A percentile compares a stretch with the other conserved stretches of the same genome.
These are phyloP conservation scores for Luffia ferchaultella DNA, from an alignment of 2,888 invertebrate species.

Conservation along the genomic window DNA sequence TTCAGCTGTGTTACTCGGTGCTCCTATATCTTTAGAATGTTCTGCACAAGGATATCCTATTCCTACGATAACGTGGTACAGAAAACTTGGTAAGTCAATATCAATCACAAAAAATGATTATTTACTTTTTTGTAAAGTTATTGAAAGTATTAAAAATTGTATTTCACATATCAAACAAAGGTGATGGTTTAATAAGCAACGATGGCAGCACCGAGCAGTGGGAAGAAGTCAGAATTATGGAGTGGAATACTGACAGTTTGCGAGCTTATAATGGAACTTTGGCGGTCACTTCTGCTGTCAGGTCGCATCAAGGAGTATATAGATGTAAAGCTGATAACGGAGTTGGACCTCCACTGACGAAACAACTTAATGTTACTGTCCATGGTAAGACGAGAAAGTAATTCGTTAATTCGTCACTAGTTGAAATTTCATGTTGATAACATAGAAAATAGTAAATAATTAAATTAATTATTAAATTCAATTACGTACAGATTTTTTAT, in stretches of 20 bases:
- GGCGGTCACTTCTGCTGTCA: slow-evolving; percentile 69
- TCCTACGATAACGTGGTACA: slow-evolving; percentile 72
- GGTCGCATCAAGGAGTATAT: slow-evolving; percentile 78
- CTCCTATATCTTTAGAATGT: slow-evolving; percentile 74
- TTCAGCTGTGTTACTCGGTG: slow-evolving; percentile 73
- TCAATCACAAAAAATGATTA: too few species aligned
- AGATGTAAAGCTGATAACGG: slow-evolving; percentile 85
- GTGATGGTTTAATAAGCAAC: slow-evolving; percentile 3
- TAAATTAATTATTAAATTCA: too few species aligned
- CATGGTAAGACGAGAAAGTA: slow-evolving; percentile 66
- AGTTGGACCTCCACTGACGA: slow-evolving; percentile 80
- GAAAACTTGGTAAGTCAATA: slow-evolving; percentile 58
- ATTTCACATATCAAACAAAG: too few species aligned
- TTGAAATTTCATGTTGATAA: too few species aligned
- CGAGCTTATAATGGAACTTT: slow-evolving; percentile 68
- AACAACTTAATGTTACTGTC: slow-evolving; percentile 80
- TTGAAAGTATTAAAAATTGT: too few species aligned
- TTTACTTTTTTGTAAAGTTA: not conserved
- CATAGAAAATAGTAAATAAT: too few species aligned
- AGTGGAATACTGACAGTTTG: slow-evolving; percentile 18
- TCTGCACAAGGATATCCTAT: slow-evolving; percentile 77
- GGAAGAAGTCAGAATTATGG: slow-evolving; percentile 20
- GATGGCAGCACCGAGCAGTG: slow-evolving; percentile 18
- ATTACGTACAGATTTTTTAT: too few species aligned
- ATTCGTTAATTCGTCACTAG: too few species aligned